A percentile compares a stretch with the other conserved stretches of the same genome.
Evolutionary conservation across 2,888 invertebrate species (phyloP).

Genomic region (Acrobasis consociella): DNA sequence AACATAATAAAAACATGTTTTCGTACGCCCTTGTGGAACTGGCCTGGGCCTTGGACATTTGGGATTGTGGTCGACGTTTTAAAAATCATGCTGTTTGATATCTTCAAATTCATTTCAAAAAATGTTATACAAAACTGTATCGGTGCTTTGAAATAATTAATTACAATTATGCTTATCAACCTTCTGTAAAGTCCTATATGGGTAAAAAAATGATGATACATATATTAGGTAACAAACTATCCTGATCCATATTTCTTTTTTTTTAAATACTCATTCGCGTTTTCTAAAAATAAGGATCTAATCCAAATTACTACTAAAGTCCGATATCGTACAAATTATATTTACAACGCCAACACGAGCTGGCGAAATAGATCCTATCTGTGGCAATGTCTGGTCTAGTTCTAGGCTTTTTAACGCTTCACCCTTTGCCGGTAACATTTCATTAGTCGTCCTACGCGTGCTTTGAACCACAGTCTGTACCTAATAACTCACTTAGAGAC

Average conservation of each 20-base stretch:
- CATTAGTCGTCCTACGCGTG: constrained; percentile 14
- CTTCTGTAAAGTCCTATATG: too few species aligned
- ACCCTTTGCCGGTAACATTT: constrained; percentile 3
- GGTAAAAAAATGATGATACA: too few species aligned
- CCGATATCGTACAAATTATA: neutral
- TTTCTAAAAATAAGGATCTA: too few species aligned
- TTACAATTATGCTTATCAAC: too few species aligned
- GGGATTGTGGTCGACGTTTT: neutral
- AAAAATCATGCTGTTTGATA: too few species aligned
- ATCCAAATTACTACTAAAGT: too few species aligned
- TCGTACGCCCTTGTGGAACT: constrained; percentile 2
- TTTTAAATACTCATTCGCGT: too few species aligned
- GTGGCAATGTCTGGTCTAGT: neutral
- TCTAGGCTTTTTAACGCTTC: neutral
- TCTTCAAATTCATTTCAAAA: too few species aligned
- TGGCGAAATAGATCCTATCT: constrained; percentile 12
- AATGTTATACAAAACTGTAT: too few species aligned
- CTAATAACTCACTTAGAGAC: constrained; percentile 12
- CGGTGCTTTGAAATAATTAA: too few species aligned
- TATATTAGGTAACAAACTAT: too few species aligned
- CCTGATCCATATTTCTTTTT: too few species aligned
- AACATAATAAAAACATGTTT: constrained; percentile 25
- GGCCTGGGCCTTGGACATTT: constrained; percentile 3
- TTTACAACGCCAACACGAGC: neutral
- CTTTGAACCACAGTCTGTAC: neutral